Evolutionary conservation across 2,888 invertebrate genomes (phyloP).

Genomic region (Plusia festucae): DNA sequence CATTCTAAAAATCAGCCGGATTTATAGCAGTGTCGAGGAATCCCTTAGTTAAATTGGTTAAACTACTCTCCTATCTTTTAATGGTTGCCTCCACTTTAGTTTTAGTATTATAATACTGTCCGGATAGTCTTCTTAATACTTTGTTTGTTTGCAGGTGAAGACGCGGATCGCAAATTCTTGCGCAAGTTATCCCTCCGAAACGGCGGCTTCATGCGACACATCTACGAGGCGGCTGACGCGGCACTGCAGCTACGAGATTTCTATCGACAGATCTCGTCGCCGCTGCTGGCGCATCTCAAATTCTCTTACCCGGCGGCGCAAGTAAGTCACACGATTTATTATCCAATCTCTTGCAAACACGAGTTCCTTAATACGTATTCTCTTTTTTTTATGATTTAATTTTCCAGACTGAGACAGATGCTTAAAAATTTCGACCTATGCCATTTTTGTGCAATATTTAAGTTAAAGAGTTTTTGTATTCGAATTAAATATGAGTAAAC

Average conservation of each 20-base stretch:
- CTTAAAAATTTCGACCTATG: too few species aligned
- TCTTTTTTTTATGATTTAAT: too few species aligned
- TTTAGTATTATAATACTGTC: too few species aligned
- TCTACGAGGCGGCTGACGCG: slow-evolving; percentile 93
- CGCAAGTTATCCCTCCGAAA: slow-evolving; percentile 91
- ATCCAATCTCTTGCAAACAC: neutral
- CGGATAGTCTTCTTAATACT: neutral
- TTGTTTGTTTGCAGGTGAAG: slow-evolving; percentile 80
- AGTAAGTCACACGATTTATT: slow-evolving; percentile 64
- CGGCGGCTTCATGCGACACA: slow-evolving; percentile 91
- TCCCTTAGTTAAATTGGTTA: too few species aligned
- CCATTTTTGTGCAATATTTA: too few species aligned
- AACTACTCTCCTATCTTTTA: neutral
- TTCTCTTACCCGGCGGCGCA: slow-evolving; percentile 90
- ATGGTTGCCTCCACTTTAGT: too few species aligned
- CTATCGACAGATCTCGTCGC: slow-evolving; percentile 92
- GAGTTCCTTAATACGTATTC: too few species aligned
- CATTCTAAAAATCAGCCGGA: too few species aligned
- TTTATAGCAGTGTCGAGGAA: too few species aligned
- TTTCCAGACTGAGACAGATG: too few species aligned
- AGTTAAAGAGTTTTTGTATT: too few species aligned
- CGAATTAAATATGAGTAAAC: neutral
- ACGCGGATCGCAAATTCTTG: slow-evolving; percentile 91
- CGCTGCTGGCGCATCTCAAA: slow-evolving; percentile 90
- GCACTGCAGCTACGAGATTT: slow-evolving; percentile 91